A percentile compares a stretch with the other conserved stretches of the same genome.
phyloP scores from a whole-genome alignment of 2,888 invertebrate species.

The Cylindroiulus punctatus region DNA sequence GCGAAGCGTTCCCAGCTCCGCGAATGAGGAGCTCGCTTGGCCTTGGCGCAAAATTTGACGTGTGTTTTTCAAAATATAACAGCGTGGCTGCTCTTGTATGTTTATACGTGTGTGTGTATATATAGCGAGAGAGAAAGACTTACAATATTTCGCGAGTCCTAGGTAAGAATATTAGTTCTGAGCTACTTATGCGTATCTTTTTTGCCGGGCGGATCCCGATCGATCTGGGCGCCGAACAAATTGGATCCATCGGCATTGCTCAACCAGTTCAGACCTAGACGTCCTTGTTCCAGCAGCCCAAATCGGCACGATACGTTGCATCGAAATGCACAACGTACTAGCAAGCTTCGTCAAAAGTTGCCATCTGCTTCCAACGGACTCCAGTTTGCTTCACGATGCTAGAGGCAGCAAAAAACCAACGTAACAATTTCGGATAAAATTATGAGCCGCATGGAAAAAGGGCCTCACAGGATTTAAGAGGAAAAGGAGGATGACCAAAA shows the following conservation, averaged over 20 bases:
- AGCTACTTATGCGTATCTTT: constrained; percentile 42
- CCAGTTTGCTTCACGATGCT: background rate
- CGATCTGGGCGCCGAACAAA: background rate
- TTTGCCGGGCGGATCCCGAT: background rate
- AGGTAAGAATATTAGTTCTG: constrained; percentile 31
- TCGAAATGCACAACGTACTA: background rate
- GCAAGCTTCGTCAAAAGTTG: constrained; percentile 12
- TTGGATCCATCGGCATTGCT: background rate
- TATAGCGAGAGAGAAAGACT: constrained; percentile 9
- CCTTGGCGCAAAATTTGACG: background rate
- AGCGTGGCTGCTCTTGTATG: constrained; percentile 4
- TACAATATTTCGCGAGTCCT: constrained; percentile 31
- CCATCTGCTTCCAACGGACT: background rate
- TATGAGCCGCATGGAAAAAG: background rate
- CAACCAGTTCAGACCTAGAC: background rate
- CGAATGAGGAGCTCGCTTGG: background rate
- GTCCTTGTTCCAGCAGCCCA: background rate
- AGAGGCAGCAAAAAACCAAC: constrained; percentile 6
- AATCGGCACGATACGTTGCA: background rate
- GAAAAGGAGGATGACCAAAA: background rate
- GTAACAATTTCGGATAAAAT: background rate
- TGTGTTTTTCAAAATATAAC: background rate
- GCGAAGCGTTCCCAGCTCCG: background rate
- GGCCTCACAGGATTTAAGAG: background rate
- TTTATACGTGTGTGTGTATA: background rate